These are phyloP conservation scores for Zygogramma bicolorata DNA, from an alignment of 2,888 invertebrate genomes.

Conservation along the genomic window DNA sequence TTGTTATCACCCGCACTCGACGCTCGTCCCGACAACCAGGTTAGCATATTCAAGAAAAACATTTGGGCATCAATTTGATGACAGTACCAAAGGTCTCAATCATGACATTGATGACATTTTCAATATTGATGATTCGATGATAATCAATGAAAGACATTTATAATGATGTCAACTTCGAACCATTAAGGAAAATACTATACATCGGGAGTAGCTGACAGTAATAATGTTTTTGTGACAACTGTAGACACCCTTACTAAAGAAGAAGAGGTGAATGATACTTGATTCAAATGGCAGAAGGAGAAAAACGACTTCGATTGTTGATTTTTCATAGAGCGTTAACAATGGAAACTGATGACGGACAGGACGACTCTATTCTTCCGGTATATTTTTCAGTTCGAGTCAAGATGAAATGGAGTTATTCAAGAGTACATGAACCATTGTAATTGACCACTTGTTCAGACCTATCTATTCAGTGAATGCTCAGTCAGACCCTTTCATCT, in stretches of 20 bases:
- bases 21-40: no score
- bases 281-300: background rate
- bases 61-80: no score
- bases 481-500: slow-evolving; percentile 61
- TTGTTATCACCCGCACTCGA: no score
- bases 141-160: no score
- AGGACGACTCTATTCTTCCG: slow-evolving; percentile 12
- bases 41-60: no score
- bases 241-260: background rate
- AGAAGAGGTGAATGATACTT: background rate
- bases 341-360: background rate
- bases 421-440: slow-evolving; percentile 46
- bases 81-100: no score
- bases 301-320: background rate
- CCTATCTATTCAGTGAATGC: slow-evolving; percentile 45
- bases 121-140: no score
- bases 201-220: background rate
- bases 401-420: slow-evolving; percentile 46
- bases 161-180: no score
- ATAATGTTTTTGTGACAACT: background rate
- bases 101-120: no score
- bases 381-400: slow-evolving; percentile 23
- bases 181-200: background rate
- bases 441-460: slow-evolving; percentile 62
- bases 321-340: background rate